A percentile compares a stretch with the other conserved stretches of the same genome.
Evolutionary conservation across 2,113 vertebrate genomes (phyloP).

Genomic region (Rhinolophus ferrumequinum): DNA sequence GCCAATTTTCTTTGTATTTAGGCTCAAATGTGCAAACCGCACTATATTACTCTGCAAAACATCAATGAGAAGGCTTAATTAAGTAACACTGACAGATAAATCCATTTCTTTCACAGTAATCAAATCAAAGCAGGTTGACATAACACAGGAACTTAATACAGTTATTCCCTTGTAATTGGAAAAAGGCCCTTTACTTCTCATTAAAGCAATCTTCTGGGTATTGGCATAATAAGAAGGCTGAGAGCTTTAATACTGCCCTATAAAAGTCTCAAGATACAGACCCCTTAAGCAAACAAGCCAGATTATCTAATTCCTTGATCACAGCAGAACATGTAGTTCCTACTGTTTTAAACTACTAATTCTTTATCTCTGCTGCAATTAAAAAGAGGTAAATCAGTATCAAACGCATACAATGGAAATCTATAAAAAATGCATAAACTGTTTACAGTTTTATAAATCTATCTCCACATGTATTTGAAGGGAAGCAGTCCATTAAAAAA

Average conservation of each 20-base stretch:
- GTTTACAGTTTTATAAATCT: constrained; percentile 49
- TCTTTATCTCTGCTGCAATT: constrained; percentile 72
- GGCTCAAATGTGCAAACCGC: constrained; percentile 84
- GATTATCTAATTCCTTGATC: constrained; percentile 84
- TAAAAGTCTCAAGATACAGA: constrained; percentile 86
- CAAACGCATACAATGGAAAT: not conserved
- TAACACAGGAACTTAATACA: constrained; percentile 95
- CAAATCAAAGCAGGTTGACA: constrained; percentile 96
- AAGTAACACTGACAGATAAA: constrained; percentile 98
- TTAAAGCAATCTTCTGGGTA: constrained; percentile 88
- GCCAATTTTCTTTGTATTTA: constrained; percentile 83
- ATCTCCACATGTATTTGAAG: constrained; percentile 30
- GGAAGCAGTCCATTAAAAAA: constrained; percentile 56
- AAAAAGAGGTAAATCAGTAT: constrained; percentile 67
- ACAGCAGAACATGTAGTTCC: constrained; percentile 74
- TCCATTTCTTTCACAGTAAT: constrained; percentile 95
- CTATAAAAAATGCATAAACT: constrained; percentile 3
- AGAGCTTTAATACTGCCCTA: constrained; percentile 85
- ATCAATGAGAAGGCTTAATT: constrained; percentile 94
- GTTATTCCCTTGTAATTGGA: constrained; percentile 90
- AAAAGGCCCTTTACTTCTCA: constrained; percentile 89
- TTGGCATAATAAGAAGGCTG: constrained; percentile 85
- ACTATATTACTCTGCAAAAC: constrained; percentile 87
- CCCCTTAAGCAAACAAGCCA: constrained; percentile 84
- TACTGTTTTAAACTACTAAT: constrained; percentile 77